These are phyloP conservation scores for Tricholauxania praeusta DNA, from an alignment of 2,888 invertebrate species.

Conservation along the genomic window DNA sequence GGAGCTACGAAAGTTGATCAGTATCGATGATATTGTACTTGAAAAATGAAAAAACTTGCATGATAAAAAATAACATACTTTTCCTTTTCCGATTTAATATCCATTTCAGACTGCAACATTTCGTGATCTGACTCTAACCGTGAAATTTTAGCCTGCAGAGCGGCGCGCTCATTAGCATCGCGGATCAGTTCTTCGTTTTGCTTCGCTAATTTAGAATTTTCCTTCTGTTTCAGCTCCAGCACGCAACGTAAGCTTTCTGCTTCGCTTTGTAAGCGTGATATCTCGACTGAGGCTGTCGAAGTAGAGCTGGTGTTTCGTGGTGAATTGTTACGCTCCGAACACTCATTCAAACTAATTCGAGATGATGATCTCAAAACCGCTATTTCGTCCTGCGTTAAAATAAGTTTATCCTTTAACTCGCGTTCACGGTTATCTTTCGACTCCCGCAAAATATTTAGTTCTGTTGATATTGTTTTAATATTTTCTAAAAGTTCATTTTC, in stretches of 20 bases:
- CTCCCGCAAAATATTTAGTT: constrained; percentile 58
- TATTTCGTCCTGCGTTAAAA: constrained; percentile 64
- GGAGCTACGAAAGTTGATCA: no score
- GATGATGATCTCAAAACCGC: constrained; percentile 55
- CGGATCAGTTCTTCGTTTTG: constrained; percentile 77
- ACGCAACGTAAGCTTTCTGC: constrained; percentile 88
- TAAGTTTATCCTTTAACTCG: constrained; percentile 64
- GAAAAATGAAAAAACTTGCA: background rate
- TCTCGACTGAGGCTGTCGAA: constrained; percentile 51
- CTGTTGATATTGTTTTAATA: constrained; percentile 58
- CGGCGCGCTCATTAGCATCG: constrained; percentile 81
- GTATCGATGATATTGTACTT: background rate
- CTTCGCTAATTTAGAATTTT: constrained; percentile 82
- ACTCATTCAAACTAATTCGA: constrained; percentile 66
- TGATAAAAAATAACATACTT: constrained; percentile 70
- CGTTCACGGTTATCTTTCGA: constrained; percentile 60
- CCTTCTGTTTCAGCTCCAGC: constrained; percentile 87
- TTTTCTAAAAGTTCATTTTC: constrained; percentile 63
- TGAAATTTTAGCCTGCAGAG: constrained; percentile 80
- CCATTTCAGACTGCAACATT: constrained; percentile 79
- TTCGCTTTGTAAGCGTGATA: constrained; percentile 75
- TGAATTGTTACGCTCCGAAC: constrained; percentile 74
- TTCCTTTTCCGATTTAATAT: constrained; percentile 73
- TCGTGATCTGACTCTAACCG: constrained; percentile 86
- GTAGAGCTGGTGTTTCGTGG: constrained; percentile 57